phyloP scores from a whole-genome alignment of 2,113 vertebrate genomes.

The Crypturellus undulatus region DNA sequence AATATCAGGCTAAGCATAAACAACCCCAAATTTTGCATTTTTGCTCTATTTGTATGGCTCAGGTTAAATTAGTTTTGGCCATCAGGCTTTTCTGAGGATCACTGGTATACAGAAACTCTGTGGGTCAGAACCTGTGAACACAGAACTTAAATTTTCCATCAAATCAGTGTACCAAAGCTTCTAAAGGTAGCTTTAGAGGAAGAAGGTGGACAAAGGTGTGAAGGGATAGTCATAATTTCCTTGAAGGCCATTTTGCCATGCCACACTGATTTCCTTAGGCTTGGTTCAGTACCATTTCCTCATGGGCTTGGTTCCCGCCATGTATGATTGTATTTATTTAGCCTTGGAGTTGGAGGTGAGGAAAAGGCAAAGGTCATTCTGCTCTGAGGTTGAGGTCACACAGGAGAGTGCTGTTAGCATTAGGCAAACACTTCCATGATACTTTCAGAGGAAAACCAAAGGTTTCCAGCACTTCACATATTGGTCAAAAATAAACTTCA shows the following conservation, averaged over 20 bases:
- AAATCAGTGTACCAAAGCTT: neutral
- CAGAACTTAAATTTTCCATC: neutral
- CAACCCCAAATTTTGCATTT: neutral
- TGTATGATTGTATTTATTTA: neutral
- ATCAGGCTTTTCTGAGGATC: neutral
- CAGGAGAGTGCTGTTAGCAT: neutral
- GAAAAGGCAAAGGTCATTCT: neutral
- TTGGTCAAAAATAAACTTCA: neutral
- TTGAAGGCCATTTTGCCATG: neutral
- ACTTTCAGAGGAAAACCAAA: neutral
- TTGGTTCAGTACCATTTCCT: neutral
- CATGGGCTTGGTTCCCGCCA: neutral
- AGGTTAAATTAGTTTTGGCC: conserved; percentile 3
- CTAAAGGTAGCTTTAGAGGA: neutral
- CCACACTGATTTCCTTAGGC: neutral
- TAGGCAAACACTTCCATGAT: neutral
- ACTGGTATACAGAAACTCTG: neutral
- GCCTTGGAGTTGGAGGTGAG: neutral
- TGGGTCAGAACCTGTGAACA: neutral
- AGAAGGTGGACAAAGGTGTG: neutral
- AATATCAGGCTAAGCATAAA: neutral
- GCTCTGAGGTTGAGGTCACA: neutral
- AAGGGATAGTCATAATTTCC: neutral
- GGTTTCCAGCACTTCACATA: neutral
- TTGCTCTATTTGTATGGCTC: neutral